Percentiles rank a stretch among this genome's conserved stretches.
Conservation (phyloP, 2,888 invertebrate genomes). For the Cataglyphis cursor region DNA sequence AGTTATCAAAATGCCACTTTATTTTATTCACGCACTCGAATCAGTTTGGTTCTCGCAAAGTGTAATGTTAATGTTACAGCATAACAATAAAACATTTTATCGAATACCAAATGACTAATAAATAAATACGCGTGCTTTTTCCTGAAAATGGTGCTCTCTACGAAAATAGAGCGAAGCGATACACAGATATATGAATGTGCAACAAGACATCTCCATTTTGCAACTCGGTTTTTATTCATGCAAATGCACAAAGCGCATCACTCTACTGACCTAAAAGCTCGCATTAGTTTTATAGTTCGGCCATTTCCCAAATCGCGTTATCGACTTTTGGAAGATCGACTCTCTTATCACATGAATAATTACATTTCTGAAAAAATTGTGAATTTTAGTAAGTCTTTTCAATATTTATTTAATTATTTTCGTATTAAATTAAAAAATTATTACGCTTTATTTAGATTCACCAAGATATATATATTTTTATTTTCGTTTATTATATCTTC, state of each 20-base stretch:
- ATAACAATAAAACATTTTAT: conserved; percentile 17
- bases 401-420: conserved; percentile 4
- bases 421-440: not conserved
- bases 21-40: not conserved
- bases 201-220: conserved; percentile 30
- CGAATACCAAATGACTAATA: conserved; percentile 1
- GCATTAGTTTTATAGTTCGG: conserved; percentile 32
- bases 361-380: not conserved
- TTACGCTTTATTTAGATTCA: not conserved
- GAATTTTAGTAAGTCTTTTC: not conserved
- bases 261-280: conserved; percentile 42
- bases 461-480: not conserved
- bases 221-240: conserved; percentile 49
- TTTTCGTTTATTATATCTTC: not conserved
- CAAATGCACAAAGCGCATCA: conserved; percentile 45
- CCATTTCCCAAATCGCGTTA: conserved; percentile 28
- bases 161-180: conserved; percentile 34
- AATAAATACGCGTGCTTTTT: conserved; percentile 13
- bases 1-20: not conserved
- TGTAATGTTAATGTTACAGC: not conserved
- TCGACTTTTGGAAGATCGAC: conserved; percentile 11
- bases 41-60: not conserved
- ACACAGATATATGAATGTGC: conserved; percentile 20
- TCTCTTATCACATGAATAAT: conserved; percentile 35
- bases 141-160: conserved; percentile 36